Percentiles rank a stretch among this genome's conserved stretches.
These are phyloP conservation scores for Ciconia nigra DNA, from an alignment of 2,797 vertebrate genomes.

Conservation along the genomic window DNA sequence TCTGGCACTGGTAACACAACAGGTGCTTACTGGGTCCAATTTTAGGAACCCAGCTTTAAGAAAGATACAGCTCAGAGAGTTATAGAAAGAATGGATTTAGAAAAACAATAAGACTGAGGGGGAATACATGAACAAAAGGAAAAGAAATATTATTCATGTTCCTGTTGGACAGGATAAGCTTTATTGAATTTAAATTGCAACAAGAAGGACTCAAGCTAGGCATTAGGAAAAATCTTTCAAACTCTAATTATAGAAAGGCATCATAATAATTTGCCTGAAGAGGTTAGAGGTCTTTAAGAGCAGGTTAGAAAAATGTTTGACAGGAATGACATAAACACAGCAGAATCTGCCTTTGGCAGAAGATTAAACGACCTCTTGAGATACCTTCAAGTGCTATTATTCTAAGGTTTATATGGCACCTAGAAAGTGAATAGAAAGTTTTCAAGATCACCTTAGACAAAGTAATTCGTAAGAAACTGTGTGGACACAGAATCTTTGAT, in stretches of 20 bases:
- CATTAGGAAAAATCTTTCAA: background rate
- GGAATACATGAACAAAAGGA: background rate
- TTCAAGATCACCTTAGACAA: background rate
- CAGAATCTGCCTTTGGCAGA: background rate
- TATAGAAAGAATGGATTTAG: background rate
- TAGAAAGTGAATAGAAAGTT: background rate
- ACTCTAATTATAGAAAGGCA: background rate
- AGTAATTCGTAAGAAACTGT: background rate
- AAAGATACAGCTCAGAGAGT: background rate
- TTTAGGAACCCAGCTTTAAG: background rate
- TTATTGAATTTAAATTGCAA: background rate
- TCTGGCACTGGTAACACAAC: background rate
- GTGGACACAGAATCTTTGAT: background rate
- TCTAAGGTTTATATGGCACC: background rate
- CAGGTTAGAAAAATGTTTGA: background rate
- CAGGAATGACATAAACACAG: background rate
- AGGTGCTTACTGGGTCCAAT: background rate
- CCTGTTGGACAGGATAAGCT: background rate
- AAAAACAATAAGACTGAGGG: background rate
- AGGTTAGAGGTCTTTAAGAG: background rate
- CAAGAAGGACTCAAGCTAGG: background rate
- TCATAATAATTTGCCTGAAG: background rate
- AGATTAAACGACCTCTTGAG: background rate
- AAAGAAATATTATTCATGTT: background rate
- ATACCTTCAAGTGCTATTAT: background rate